A percentile compares a stretch with the other conserved stretches of the same genome.
Evolutionary conservation across 2,797 vertebrate genomes (phyloP).

Genomic region (Myoxocephalus aenaeus): DNA sequence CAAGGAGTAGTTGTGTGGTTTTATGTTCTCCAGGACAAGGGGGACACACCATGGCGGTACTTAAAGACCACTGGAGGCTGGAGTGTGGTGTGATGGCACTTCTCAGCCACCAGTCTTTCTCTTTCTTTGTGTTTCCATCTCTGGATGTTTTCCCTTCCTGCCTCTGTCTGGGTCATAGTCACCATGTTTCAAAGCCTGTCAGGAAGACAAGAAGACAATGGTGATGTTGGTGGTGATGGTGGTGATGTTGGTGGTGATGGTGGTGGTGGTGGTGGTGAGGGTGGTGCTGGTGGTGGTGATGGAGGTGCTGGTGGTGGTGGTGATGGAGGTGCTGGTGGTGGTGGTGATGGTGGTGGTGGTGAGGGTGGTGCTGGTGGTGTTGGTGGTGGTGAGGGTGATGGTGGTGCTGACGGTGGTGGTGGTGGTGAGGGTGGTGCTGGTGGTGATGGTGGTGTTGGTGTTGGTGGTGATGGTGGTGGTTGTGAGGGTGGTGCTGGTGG

Average conservation of each 20-base stretch:
- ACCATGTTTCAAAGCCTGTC: conserved; percentile 27
- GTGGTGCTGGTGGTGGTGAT: background rate
- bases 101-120: conserved; percentile 10
- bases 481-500: background rate
- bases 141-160: conserved; percentile 20
- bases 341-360: background rate
- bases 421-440: too few relatives aligned
- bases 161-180: background rate
- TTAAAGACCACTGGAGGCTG: conserved; percentile 43
- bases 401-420: background rate
- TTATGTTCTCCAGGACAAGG: conserved; percentile 49
- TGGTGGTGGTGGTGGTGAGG: background rate
- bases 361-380: background rate
- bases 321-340: background rate
- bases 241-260: background rate
- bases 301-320: background rate
- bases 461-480: background rate
- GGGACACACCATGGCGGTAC: conserved; percentile 24
- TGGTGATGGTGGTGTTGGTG: background rate
- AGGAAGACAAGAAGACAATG: conserved; percentile 5
- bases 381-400: background rate
- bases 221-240: too few relatives aligned
- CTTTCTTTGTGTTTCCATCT: conserved; percentile 9
- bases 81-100: conserved; percentile 48
- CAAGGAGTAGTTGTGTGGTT: conserved; percentile 19